phyloP scores from a whole-genome alignment of 2,113 vertebrate genomes.

The Ictidomys tridecemlineatus region DNA sequence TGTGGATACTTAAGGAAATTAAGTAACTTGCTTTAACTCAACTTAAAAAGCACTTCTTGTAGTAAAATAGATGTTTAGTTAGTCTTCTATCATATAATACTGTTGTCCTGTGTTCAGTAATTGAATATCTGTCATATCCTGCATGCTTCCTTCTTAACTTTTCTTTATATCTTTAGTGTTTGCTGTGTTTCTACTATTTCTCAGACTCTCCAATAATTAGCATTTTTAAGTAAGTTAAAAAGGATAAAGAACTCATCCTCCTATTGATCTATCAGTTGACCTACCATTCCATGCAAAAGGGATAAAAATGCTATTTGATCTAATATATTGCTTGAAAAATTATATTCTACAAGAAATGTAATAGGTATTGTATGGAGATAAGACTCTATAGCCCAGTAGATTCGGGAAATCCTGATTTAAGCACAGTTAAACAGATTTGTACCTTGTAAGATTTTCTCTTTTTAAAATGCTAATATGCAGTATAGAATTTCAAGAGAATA shows the following conservation, averaged over 20 bases:
- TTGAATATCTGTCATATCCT: neutral
- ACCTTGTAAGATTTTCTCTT: neutral
- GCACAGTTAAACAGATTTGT: neutral
- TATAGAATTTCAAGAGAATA: neutral
- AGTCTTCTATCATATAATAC: neutral
- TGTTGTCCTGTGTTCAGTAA: neutral
- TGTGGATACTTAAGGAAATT: neutral
- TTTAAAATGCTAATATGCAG: neutral
- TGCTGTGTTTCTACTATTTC: neutral
- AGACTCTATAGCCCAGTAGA: neutral
- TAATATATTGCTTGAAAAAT: neutral
- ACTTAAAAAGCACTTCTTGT: neutral
- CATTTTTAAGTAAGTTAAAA: neutral
- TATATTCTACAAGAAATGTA: neutral
- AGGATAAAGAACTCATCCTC: neutral
- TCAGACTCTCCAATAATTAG: neutral
- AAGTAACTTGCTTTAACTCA: slow-evolving; percentile 44
- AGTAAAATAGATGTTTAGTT: slow-evolving; percentile 32
- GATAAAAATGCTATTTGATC: neutral
- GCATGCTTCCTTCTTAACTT: neutral
- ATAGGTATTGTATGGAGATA: neutral
- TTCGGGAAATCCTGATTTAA: slow-evolving; percentile 3
- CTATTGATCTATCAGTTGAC: neutral
- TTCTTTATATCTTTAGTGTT: neutral
- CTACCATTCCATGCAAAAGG: neutral